phyloP scores from a whole-genome alignment of 2,888 invertebrate species.

The Amphipyra tragopoginis region DNA sequence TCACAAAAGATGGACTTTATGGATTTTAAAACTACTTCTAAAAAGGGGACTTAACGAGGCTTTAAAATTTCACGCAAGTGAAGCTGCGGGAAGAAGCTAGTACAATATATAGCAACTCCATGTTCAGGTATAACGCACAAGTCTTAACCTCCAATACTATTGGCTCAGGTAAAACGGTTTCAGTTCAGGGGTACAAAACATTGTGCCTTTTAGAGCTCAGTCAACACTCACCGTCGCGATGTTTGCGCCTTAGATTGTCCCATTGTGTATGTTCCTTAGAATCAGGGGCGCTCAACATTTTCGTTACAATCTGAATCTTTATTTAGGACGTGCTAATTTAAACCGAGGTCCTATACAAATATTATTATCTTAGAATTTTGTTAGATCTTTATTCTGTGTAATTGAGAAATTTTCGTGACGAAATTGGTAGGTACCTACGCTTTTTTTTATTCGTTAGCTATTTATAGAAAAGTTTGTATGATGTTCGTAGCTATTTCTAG shows the following conservation, averaged over 20 bases:
- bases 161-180: conserved; percentile 73
- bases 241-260: conserved; percentile 58
- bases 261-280: conserved; percentile 47
- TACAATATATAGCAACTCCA: conserved; percentile 12
- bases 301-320: conserved; percentile 56
- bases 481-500: too few relatives aligned
- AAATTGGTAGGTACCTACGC: conserved; percentile 3
- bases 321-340: conserved; percentile 63
- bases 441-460: not conserved
- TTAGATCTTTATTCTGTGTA: conserved; percentile 39
- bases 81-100: too few relatives aligned
- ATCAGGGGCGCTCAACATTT: conserved; percentile 68
- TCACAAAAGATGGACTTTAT: too few relatives aligned
- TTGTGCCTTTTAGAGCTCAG: conserved; percentile 71
- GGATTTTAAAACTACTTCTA: too few relatives aligned
- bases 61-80: too few relatives aligned
- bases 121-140: not conserved
- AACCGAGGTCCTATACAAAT: conserved; percentile 52
- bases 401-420: conserved; percentile 40
- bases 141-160: conserved; percentile 54
- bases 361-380: conserved; percentile 51
- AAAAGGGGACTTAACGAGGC: too few relatives aligned
- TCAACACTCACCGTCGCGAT: conserved; percentile 66
- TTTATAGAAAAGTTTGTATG: too few relatives aligned
- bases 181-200: conserved; percentile 70